Evolutionary conservation across 2,888 invertebrate species (phyloP).

Genomic region (Cyaniris semiargus): DNA sequence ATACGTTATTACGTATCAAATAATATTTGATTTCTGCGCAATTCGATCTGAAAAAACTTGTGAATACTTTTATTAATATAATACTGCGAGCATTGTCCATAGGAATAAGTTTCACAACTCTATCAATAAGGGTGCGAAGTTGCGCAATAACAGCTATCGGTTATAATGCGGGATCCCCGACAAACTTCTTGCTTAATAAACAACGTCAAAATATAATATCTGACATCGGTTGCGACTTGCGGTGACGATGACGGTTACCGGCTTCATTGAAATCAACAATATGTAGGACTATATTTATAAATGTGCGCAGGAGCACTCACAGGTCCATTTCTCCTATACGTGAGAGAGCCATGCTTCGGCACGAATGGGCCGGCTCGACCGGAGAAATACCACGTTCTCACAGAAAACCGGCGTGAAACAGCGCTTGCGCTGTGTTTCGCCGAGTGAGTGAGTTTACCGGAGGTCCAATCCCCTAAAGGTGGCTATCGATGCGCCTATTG

Average conservation of each 20-base stretch:
- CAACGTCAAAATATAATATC: constrained; percentile 28
- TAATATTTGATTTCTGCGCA: constrained; percentile 2
- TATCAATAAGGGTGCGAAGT: constrained; percentile 74
- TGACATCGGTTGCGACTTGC: no score
- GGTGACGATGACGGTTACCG: no score
- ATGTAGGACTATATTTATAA: neutral
- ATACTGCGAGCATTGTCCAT: constrained; percentile 57
- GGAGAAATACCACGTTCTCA: no score
- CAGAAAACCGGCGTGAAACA: no score
- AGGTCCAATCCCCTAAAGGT: no score
- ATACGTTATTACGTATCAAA: neutral
- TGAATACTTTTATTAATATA: constrained; percentile 38
- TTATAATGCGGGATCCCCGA: constrained; percentile 59
- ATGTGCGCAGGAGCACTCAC: neutral
- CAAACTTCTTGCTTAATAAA: constrained; percentile 50
- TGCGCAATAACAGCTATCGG: constrained; percentile 71
- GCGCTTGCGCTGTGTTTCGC: no score
- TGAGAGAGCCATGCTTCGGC: no score
- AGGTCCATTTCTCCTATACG: neutral
- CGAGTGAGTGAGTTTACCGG: no score
- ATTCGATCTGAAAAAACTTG: constrained; percentile 11
- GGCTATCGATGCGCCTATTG: no score
- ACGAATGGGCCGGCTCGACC: no score
- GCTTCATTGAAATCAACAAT: neutral
- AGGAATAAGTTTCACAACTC: constrained; percentile 72